These are phyloP conservation scores for Brachyhypopomus occidentalis DNA, from an alignment of 2,113 vertebrate genomes.

Conservation along the genomic window DNA sequence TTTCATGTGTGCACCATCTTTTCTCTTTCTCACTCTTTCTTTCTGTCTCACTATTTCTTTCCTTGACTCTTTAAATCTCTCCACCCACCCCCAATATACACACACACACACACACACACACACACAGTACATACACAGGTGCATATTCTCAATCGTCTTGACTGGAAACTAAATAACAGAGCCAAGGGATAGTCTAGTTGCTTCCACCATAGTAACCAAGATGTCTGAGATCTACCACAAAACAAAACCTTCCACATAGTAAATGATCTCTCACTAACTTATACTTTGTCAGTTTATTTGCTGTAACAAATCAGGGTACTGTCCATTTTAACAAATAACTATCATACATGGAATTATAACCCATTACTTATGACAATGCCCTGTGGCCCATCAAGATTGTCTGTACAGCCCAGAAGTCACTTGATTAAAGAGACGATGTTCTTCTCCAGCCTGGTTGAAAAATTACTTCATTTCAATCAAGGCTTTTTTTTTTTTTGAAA, in stretches of 20 bases:
- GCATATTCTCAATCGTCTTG: neutral
- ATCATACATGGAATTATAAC: slow-evolving; percentile 43
- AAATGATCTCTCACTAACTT: neutral
- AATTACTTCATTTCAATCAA: neutral
- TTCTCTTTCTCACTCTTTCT: neutral
- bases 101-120: neutral
- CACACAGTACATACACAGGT: slow-evolving; percentile 9
- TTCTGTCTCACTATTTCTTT: slow-evolving; percentile 1
- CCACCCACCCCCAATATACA: too few species aligned
- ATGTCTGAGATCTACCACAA: slow-evolving; percentile 38
- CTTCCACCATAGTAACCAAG: slow-evolving; percentile 49
- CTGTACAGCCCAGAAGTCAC: slow-evolving; percentile 32
- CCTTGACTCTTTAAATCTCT: neutral
- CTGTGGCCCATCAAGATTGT: neutral
- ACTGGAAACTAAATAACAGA: slow-evolving; percentile 30
- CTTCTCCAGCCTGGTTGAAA: neutral
- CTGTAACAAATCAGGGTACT: slow-evolving; percentile 60
- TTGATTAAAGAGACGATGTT: slow-evolving; percentile 26
- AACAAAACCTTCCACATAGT: too few species aligned
- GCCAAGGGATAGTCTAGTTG: slow-evolving; percentile 39
- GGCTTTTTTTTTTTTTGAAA: neutral
- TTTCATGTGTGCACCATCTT: neutral
- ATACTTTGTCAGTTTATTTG: neutral
- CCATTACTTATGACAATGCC: slow-evolving; percentile 31
- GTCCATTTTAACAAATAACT: slow-evolving; percentile 60